A percentile compares a stretch with the other conserved stretches of the same genome.
These are phyloP conservation scores for Pseudolaguvia tuberculata DNA, from an alignment of 2,113 vertebrate genomes.

Conservation along the genomic window DNA sequence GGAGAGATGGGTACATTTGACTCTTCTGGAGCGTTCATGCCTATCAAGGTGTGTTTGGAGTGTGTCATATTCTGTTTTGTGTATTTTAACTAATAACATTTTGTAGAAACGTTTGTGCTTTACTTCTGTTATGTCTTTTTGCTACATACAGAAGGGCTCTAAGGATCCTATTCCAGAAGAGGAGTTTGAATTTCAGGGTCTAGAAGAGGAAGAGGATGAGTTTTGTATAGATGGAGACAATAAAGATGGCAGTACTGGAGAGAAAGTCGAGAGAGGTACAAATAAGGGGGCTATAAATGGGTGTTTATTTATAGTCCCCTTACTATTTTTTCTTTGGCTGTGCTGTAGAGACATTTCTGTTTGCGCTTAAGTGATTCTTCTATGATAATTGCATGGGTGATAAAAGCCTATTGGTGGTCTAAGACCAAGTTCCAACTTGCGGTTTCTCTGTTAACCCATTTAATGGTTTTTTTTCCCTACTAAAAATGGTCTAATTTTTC, in stretches of 20 bases:
- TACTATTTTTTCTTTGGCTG: background rate
- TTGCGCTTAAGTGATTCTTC: background rate
- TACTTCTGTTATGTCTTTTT: background rate
- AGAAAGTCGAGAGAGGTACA: slow-evolving; percentile 61
- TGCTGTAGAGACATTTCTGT: background rate
- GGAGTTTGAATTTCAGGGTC: slow-evolving; percentile 81
- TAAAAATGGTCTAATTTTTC: too few relatives aligned
- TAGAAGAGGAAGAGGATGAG: slow-evolving; percentile 78
- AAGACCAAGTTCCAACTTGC: background rate
- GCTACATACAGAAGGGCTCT: slow-evolving; percentile 70
- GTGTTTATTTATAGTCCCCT: background rate
- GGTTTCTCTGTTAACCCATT: too few relatives aligned
- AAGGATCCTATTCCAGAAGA: slow-evolving; percentile 81
- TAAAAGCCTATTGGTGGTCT: background rate
- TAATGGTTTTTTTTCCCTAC: too few relatives aligned
- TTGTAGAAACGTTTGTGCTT: background rate
- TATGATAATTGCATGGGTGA: too few relatives aligned
- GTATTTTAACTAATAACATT: background rate
- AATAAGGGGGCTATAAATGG: background rate
- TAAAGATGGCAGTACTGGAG: slow-evolving; percentile 53
- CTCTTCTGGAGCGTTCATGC: slow-evolving; percentile 85
- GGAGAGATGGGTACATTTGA: slow-evolving; percentile 90
- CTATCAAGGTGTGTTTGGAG: slow-evolving; percentile 73
- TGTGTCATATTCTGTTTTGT: background rate
- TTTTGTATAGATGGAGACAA: slow-evolving; percentile 57